Evolutionary conservation across 37 sponge, comb jelly and placozoan species (phyloP).

Genomic region (Chondrilla cf. caribensis): DNA sequence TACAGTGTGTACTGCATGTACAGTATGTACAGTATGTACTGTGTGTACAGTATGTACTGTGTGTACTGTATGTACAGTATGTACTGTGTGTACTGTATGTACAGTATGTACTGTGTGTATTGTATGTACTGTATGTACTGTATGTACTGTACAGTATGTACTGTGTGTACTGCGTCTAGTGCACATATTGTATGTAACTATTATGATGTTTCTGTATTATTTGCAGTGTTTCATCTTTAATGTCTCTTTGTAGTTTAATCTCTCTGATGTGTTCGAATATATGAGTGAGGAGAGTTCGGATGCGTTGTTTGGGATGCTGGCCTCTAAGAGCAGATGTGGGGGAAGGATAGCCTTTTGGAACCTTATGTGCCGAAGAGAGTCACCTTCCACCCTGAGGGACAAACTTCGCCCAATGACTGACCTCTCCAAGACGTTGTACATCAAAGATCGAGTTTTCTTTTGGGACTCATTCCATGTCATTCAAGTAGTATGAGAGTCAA

Average conservation of each 20-base stretch:
- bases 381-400: neutral
- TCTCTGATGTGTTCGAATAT: conserved; percentile 70
- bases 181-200: no score
- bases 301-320: conserved; percentile 19
- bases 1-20: no score
- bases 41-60: no score
- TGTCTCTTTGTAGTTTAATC: conserved; percentile 40
- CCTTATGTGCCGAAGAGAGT: conserved; percentile 21
- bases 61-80: no score
- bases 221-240: no score
- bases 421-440: conserved; percentile 28
- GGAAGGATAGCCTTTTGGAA: conserved; percentile 70
- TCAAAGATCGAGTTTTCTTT: conserved; percentile 51
- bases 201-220: no score
- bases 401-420: conserved; percentile 22
- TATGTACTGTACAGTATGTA: no score
- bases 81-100: no score
- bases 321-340: neutral
- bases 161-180: no score
- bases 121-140: no score
- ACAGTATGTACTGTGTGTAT: no score
- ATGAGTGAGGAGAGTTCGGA: conserved; percentile 40
- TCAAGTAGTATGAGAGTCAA: neutral
- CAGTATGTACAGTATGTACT: no score
- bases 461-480: conserved; percentile 28